These are phyloP conservation scores for Bothrops jararaca DNA, from an alignment of 2,113 vertebrate genomes.

Conservation along the genomic window DNA sequence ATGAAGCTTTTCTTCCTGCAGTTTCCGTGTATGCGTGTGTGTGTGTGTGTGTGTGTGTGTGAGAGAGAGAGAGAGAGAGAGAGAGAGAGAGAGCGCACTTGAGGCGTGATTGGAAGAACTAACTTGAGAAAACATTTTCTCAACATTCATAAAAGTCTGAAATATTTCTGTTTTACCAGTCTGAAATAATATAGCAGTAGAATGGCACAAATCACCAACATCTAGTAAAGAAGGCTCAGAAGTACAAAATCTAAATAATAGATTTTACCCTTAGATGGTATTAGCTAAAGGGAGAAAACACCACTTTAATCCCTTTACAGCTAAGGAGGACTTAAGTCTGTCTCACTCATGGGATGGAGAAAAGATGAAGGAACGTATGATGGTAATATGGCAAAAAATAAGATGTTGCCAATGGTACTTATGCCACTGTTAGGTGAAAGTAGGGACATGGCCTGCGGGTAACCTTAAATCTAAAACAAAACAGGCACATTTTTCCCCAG, in stretches of 20 bases:
- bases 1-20: not conserved
- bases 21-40: not conserved
- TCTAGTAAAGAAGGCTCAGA: not conserved
- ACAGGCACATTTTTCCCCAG: not conserved
- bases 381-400: not conserved
- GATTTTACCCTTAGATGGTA: not conserved
- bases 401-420: not conserved
- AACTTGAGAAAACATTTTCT: not conserved
- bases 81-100: not conserved
- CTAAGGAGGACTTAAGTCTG: not conserved
- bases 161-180: not conserved
- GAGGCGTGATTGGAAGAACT: not conserved
- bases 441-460: not conserved
- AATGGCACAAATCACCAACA: not conserved
- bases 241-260: not conserved
- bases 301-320: not conserved
- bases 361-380: not conserved
- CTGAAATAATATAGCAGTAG: not conserved
- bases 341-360: not conserved
- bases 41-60: not conserved
- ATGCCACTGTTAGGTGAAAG: not conserved
- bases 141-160: not conserved
- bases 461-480: not conserved
- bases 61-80: not conserved
- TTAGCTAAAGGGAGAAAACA: not conserved